These are phyloP conservation scores for Sakesphorus luctuosus DNA, from an alignment of 2,113 vertebrate genomes.

Conservation along the genomic window DNA sequence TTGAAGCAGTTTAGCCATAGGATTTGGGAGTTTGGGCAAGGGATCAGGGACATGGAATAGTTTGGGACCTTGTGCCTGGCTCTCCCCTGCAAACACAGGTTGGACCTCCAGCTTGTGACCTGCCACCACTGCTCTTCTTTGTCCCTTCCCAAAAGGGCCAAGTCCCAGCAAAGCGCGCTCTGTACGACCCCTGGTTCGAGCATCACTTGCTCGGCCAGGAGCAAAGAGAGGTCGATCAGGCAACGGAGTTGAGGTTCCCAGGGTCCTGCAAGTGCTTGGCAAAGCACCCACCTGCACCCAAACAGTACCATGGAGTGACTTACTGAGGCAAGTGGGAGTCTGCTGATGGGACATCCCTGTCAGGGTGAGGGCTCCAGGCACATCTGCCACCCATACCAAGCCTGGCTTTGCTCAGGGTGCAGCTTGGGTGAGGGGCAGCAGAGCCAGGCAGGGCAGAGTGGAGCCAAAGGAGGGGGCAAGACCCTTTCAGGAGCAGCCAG, in stretches of 20 bases:
- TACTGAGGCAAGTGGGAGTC: background rate
- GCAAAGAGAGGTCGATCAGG: background rate
- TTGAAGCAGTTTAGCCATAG: background rate
- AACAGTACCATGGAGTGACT: background rate
- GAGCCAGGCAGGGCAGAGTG: background rate
- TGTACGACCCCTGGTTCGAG: background rate
- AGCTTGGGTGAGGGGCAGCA: background rate
- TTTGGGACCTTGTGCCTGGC: background rate
- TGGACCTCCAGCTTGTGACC: background rate
- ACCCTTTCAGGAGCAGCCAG: background rate
- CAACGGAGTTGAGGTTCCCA: background rate
- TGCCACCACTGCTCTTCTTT: background rate
- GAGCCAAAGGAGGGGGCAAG: background rate
- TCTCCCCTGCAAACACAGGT: background rate
- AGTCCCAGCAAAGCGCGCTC: background rate
- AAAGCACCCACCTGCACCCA: background rate
- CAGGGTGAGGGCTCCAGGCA: background rate
- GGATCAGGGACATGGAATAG: background rate
- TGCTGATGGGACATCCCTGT: background rate
- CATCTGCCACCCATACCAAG: background rate
- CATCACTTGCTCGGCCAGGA: background rate
- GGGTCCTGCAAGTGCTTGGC: background rate
- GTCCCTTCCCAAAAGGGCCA: background rate
- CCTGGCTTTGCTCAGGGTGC: background rate
- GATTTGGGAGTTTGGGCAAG: background rate